Conservation (phyloP, 2,113 vertebrate genomes). For the Eleginops maclovinus region DNA sequence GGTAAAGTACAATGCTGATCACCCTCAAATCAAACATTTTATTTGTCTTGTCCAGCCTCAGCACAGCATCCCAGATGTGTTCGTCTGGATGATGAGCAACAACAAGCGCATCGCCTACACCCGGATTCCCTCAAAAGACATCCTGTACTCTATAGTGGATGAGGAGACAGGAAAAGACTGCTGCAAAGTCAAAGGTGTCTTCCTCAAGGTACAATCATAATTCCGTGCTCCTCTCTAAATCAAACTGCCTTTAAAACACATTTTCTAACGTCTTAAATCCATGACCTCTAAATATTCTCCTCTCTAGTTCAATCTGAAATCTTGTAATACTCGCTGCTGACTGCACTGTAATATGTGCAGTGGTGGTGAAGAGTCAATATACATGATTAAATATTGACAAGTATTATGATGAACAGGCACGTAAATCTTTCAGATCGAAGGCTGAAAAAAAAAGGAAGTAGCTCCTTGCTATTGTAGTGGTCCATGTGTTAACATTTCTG, state of each 20-base stretch:
- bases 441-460: conserved; percentile 11
- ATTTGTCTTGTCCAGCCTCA: conserved; percentile 86
- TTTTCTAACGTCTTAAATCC: background rate
- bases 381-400: background rate
- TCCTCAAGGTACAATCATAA: conserved; percentile 88
- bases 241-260: background rate
- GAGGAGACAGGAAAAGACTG: conserved; percentile 98
- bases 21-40: background rate
- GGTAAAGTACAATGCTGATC: background rate
- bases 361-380: conserved; percentile 5
- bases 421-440: conserved; percentile 3
- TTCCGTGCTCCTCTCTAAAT: background rate
- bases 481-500: background rate
- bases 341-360: background rate
- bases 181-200: conserved; percentile 94
- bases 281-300: background rate
- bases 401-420: conserved; percentile 10
- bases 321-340: background rate
- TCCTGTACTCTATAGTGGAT: conserved; percentile 93
- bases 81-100: conserved; percentile 98
- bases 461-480: conserved; percentile 9
- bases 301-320: background rate
- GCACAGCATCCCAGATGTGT: conserved; percentile 95
- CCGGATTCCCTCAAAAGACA: conserved; percentile 93
- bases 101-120: conserved; percentile 95